These are phyloP conservation scores for Vanacampus margaritifer DNA, from an alignment of 2,113 vertebrate species.

Conservation along the genomic window DNA sequence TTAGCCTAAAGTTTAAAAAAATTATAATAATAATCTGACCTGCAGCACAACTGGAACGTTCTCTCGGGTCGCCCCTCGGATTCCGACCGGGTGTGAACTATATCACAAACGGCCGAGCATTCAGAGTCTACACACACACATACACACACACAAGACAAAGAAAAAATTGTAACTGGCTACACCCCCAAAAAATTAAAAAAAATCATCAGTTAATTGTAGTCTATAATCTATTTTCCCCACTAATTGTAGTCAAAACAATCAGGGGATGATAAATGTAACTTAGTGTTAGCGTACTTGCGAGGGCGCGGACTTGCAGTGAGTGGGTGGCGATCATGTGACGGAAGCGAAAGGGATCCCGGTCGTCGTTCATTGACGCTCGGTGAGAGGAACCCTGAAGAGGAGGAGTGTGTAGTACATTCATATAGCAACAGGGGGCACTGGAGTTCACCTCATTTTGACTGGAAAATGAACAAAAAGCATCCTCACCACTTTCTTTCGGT, in stretches of 20 bases:
- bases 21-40: no score
- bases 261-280: neutral
- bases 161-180: conserved; percentile 4
- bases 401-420: conserved; percentile 28
- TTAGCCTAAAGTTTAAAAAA: no score
- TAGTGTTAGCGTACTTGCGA: conserved; percentile 72
- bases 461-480: conserved; percentile 7
- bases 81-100: conserved; percentile 91
- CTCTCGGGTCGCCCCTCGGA: conserved; percentile 94
- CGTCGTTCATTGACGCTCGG: conserved; percentile 81
- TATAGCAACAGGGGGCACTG: conserved; percentile 39
- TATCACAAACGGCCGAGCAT: conserved; percentile 83
- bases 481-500: conserved; percentile 93
- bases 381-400: conserved; percentile 83
- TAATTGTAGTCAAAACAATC: conserved; percentile 26
- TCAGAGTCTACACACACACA: conserved; percentile 78
- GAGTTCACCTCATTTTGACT: conserved; percentile 9
- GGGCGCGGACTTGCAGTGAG: conserved; percentile 85
- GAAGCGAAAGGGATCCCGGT: conserved; percentile 90
- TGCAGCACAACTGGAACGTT: conserved; percentile 93
- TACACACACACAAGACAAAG: neutral
- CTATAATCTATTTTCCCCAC: conserved; percentile 20
- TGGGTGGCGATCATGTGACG: conserved; percentile 94
- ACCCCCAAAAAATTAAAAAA: neutral
- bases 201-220: neutral